Conservation (phyloP, 2,797 vertebrate species). For the Enteromius thamalakanensis region DNA sequence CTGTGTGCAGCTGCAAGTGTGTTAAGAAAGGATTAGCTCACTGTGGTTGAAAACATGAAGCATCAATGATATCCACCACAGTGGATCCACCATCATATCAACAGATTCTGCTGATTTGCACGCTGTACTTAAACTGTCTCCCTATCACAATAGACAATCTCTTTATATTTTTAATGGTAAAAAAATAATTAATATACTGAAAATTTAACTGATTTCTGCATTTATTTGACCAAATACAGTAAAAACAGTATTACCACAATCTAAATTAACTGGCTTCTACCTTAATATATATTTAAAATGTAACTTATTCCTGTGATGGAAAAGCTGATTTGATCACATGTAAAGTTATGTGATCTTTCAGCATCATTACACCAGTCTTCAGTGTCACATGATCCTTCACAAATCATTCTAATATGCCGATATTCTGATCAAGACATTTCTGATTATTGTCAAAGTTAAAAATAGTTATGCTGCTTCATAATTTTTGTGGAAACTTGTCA, state of each 20-base stretch:
- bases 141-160: background rate
- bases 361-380: background rate
- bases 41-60: background rate
- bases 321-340: too few relatives aligned
- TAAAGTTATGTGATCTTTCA: background rate
- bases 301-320: background rate
- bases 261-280: background rate
- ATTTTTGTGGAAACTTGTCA: background rate
- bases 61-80: too few relatives aligned
- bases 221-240: background rate
- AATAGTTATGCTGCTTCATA: background rate
- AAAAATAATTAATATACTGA: too few relatives aligned
- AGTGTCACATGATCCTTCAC: background rate
- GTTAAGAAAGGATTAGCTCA: conserved; percentile 40
- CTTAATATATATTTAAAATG: background rate
- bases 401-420: background rate
- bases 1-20: conserved; percentile 30
- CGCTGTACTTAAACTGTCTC: background rate
- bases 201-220: background rate
- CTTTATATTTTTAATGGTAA: too few relatives aligned
- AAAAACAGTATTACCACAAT: background rate
- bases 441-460: background rate
- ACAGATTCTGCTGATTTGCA: background rate
- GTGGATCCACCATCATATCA: too few relatives aligned
- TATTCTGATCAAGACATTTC: background rate